Conservation (phyloP, 1,140 invertebrate species). For the Drosophila kurseongensis region DNA sequence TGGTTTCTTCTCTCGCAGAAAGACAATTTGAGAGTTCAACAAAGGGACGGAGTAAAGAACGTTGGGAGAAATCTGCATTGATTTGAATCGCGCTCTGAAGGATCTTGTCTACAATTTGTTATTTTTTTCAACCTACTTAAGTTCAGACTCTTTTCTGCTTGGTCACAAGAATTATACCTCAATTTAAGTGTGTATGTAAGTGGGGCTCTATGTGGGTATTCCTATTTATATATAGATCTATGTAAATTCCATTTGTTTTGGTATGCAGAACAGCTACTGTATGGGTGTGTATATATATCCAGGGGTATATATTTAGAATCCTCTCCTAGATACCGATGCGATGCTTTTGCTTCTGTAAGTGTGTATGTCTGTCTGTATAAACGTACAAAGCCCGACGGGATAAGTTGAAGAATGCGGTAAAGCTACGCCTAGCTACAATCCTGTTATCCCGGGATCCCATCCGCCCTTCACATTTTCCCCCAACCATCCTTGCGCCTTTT, state of each 20-base stretch:
- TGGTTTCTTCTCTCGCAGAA: constrained; percentile 8
- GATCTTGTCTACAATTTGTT: constrained; percentile 39
- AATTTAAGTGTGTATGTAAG: constrained; percentile 19
- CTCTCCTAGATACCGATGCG: background rate
- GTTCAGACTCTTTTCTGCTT: constrained; percentile 79
- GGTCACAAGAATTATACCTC: constrained; percentile 68
- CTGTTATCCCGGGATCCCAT: background rate
- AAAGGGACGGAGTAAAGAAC: constrained; percentile 63
- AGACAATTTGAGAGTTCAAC: constrained; percentile 18
- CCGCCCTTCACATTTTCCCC: background rate
- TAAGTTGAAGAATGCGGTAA: constrained; percentile 49
- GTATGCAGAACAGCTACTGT: constrained; percentile 35
- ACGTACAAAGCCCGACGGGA: constrained; percentile 20
- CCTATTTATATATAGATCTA: constrained; percentile 40
- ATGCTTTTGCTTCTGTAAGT: background rate
- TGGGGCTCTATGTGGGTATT: constrained; percentile 34
- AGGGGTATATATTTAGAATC: constrained; percentile 40
- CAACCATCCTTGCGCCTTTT: constrained; percentile 1
- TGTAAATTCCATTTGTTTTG: constrained; percentile 44
- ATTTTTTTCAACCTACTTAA: constrained; percentile 69
- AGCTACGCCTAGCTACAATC: constrained; percentile 42
- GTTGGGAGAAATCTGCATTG: constrained; percentile 42
- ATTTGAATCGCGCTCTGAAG: constrained; percentile 4
- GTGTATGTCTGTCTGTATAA: constrained; percentile 18
- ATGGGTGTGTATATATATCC: constrained; percentile 19